These are phyloP conservation scores for Nothobranchius kuhntae DNA, from an alignment of 2,113 vertebrate genomes.

Conservation along the genomic window DNA sequence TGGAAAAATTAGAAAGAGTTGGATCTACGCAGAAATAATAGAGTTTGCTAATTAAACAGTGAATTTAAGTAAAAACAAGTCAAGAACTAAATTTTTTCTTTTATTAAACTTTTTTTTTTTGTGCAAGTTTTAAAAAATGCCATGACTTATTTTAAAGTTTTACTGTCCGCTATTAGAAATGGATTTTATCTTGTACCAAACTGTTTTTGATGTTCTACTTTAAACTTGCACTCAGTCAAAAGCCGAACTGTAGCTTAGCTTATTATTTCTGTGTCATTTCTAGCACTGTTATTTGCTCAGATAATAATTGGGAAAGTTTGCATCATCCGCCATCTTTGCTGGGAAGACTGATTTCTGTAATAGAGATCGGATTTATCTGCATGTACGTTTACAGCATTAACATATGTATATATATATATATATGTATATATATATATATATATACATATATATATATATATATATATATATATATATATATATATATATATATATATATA, in stretches of 20 bases:
- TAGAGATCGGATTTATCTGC: conserved; percentile 22
- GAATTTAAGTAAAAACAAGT: not conserved
- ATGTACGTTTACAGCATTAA: not conserved
- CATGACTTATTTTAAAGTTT: no score
- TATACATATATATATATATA: no score
- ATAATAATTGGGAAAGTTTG: not conserved
- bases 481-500: no score
- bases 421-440: no score
- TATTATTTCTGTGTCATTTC: conserved; percentile 16
- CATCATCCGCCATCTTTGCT: not conserved
- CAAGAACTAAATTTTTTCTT: no score
- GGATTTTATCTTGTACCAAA: not conserved
- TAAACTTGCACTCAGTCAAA: not conserved
- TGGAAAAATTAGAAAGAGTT: not conserved
- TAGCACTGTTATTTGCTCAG: not conserved
- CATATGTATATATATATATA: no score
- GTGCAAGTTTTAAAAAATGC: no score
- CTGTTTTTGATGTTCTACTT: not conserved
- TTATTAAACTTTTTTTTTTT: no score
- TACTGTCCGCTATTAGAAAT: no score
- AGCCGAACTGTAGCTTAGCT: not conserved
- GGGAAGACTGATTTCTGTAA: conserved; percentile 35
- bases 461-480: no score
- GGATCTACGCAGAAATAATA: conserved; percentile 34
- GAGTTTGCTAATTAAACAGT: not conserved